Conservation (phyloP, 2,797 vertebrate species). For the Rhincodon typus region DNA sequence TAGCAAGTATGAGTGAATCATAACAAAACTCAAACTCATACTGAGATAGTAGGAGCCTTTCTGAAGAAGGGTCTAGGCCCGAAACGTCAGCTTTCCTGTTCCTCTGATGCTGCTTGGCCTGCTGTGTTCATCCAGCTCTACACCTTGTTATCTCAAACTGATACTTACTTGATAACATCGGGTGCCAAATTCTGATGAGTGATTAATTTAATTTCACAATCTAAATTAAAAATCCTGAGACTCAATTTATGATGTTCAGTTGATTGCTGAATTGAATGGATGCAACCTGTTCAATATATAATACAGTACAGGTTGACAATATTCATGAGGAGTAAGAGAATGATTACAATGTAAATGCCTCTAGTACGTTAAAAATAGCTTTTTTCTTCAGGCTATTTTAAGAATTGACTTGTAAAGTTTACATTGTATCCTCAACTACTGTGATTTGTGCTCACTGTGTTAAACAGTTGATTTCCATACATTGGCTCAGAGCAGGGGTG, state of each 20-base stretch:
- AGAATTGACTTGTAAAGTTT: not conserved
- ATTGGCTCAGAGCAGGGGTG: not conserved
- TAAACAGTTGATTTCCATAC: not conserved
- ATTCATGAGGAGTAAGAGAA: not conserved
- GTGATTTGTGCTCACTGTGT: not conserved
- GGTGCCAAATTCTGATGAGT: not conserved
- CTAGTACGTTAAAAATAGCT: not conserved
- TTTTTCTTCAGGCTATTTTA: not conserved
- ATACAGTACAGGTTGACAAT: not conserved
- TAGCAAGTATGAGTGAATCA: not conserved
- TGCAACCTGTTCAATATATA: not conserved
- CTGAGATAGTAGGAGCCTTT: too few relatives aligned
- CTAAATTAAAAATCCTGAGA: not conserved
- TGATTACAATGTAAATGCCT: not conserved
- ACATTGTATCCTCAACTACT: not conserved
- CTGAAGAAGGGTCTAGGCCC: too few relatives aligned
- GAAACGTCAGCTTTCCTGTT: too few relatives aligned
- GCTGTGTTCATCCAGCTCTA: too few relatives aligned
- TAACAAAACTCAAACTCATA: not conserved
- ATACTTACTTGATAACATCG: not conserved
- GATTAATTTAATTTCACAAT: not conserved
- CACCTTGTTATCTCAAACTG: too few relatives aligned
- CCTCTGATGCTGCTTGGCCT: too few relatives aligned
- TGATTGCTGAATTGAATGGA: not conserved
- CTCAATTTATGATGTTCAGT: not conserved